Base-by-base conservation (phyloP, 2,888 invertebrate genomes). In the Apomyelois bistriatella region DNA sequence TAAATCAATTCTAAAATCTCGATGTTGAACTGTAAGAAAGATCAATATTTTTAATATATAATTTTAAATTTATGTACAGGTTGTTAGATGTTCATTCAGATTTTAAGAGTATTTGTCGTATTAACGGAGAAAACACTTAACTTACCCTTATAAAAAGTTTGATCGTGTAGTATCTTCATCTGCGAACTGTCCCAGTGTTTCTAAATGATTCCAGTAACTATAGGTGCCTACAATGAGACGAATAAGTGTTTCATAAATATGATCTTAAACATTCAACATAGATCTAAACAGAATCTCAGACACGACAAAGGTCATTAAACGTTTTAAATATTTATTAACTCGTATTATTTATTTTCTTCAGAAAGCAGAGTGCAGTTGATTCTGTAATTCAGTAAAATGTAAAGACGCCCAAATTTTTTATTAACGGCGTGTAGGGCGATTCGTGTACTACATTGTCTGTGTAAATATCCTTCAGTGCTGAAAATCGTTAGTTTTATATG, bases 41-140 rank as follows among this genome's bases (percentile, higher is more conserved):
- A 69, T 60, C 60, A 65, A 76, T 79, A 81, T 79, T 79, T 76
- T 78, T 74, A 79, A 76, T 79, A 80, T 68, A 69, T 74, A 63
- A 71, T 74, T 72, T 72, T 71, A 65, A 58, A 71, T 66, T 58
- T 68, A 65, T 72, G 72, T 79, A 76, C 70, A 72, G 65, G 72
- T 72, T 70, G 70, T 72, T 79, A 73, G 71, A 68, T 75, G 71
- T 77, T 80, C 68, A 66, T 70, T 61, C 68, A 66, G 66, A 75
- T 76, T 78, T 74, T 74, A 74, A 72, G 63, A 64, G 65, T 68
- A 65, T 70, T 70, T 64, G 66, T 62, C 64, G 58, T 62, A 65
- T 67, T 67, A 7, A 52, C 53, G 53, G 49, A n/a, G 36, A 17
- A 42, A 42, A n/a, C 32, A 42, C 41, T 51, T 17, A 35, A 37